Evolutionary conservation across 2,113 vertebrate species (phyloP).

Genomic region (Halichoerus grypus): DNA sequence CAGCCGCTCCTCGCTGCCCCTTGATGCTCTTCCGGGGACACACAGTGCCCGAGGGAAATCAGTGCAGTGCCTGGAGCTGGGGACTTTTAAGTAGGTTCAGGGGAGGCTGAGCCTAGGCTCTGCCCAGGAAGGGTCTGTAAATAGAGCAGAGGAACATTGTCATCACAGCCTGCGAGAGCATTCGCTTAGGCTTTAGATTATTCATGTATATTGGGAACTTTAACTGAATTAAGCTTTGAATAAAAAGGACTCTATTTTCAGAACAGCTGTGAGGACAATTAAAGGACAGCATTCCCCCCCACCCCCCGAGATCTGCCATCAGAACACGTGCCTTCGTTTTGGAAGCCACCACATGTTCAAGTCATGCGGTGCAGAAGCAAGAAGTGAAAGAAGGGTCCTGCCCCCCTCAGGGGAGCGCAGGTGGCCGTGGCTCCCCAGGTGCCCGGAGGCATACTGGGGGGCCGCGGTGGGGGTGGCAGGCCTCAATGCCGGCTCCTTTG

Average conservation of each 20-base stretch:
- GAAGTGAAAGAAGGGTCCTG: conserved; percentile 36
- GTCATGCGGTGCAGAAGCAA: neutral
- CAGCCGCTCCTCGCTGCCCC: fast-evolving
- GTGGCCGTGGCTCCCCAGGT: neutral
- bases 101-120: conserved; percentile 28
- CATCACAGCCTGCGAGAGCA: neutral
- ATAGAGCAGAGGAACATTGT: conserved; percentile 61
- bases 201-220: conserved; percentile 50
- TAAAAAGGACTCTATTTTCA: conserved; percentile 67
- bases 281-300: conserved; percentile 73
- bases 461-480: fast-evolving
- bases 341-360: conserved; percentile 77
- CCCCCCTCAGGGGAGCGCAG: neutral
- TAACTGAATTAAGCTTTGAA: conserved; percentile 48
- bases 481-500: neutral
- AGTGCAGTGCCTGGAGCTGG: neutral
- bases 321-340: conserved; percentile 73
- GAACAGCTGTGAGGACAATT: conserved; percentile 82
- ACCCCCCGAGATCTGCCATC: conserved; percentile 70
- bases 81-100: conserved; percentile 60
- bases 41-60: conserved; percentile 14
- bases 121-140: conserved; percentile 77
- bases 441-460: neutral
- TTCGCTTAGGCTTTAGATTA: neutral
- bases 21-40: neutral